These are phyloP conservation scores for Anser brachyrhynchus DNA, from an alignment of 2,113 vertebrate genomes.

Conservation along the genomic window DNA sequence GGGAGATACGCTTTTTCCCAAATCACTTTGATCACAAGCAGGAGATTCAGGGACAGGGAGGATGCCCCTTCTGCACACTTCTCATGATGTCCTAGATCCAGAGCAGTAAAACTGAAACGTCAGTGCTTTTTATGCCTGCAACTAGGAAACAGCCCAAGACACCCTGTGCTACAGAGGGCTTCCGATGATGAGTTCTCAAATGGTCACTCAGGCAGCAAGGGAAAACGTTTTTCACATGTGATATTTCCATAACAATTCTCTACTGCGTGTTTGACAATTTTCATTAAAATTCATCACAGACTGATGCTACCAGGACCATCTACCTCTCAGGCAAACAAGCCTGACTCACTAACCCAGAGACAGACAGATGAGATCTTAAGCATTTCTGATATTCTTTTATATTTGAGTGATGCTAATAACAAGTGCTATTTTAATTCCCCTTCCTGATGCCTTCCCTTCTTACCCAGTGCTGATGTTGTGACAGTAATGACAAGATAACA, in stretches of 20 bases:
- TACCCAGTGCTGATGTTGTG: neutral
- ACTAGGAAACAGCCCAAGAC: neutral
- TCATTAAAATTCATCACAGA: neutral
- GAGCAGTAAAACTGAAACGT: neutral
- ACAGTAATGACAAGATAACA: neutral
- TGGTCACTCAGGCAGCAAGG: neutral
- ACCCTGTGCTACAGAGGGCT: neutral
- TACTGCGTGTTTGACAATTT: neutral
- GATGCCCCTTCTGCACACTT: neutral
- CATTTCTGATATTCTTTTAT: neutral
- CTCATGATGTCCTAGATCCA: neutral
- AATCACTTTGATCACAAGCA: neutral
- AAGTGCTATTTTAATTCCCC: conserved; percentile 16
- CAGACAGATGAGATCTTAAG: neutral
- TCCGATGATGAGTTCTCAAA: neutral
- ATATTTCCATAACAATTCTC: neutral
- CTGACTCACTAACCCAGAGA: conserved; percentile 5
- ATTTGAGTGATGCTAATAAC: conserved; percentile 5
- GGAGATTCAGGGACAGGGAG: neutral
- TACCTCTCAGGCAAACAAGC: conserved; percentile 46
- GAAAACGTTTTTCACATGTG: neutral
- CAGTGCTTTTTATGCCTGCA: neutral
- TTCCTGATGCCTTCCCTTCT: neutral
- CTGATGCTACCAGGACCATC: neutral
- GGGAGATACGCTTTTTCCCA: neutral